Evolutionary conservation across 2,888 invertebrate genomes (phyloP).

Genomic region (Agrochola lota): DNA sequence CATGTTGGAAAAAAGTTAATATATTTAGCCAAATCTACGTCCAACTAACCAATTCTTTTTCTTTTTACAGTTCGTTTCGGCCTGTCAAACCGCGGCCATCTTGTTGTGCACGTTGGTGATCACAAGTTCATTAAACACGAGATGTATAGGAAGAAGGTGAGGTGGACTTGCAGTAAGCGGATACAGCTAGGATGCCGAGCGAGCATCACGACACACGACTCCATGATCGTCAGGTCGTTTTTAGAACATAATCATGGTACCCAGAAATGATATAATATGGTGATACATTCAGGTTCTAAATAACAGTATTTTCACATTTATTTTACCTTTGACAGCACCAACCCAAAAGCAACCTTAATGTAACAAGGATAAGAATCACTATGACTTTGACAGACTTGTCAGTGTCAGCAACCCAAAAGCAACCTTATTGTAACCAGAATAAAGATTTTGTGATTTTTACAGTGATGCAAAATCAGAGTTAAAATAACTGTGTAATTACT

Average conservation of each 20-base stretch:
- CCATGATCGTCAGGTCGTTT: constrained; percentile 79
- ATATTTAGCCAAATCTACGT: not conserved
- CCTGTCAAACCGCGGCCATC: constrained; percentile 82
- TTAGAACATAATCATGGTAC: constrained; percentile 80
- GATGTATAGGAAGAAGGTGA: constrained; percentile 80
- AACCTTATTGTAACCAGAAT: not conserved
- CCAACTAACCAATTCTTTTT: constrained; percentile 10
- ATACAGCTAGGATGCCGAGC: constrained; percentile 82
- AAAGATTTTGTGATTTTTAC: not conserved
- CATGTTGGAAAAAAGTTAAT: not conserved
- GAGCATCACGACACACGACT: constrained; percentile 79
- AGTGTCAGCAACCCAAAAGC: not conserved
- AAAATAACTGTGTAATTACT: not conserved
- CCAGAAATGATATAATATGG: constrained; percentile 36
- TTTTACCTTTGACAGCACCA: not conserved
- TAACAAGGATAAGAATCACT: not conserved
- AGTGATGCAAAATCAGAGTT: not conserved
- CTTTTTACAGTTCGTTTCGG: constrained; percentile 82
- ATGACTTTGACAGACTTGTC: not conserved
- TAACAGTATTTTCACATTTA: not conserved
- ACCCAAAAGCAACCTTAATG: not conserved
- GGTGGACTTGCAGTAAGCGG: constrained; percentile 86
- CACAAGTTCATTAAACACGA: constrained; percentile 87
- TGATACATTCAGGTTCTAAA: not conserved
- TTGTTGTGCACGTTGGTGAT: constrained; percentile 79